A percentile compares a stretch with the other conserved stretches of the same genome.
Conservation (phyloP, 2,888 invertebrate genomes). For the Chironomus riparius region DNA sequence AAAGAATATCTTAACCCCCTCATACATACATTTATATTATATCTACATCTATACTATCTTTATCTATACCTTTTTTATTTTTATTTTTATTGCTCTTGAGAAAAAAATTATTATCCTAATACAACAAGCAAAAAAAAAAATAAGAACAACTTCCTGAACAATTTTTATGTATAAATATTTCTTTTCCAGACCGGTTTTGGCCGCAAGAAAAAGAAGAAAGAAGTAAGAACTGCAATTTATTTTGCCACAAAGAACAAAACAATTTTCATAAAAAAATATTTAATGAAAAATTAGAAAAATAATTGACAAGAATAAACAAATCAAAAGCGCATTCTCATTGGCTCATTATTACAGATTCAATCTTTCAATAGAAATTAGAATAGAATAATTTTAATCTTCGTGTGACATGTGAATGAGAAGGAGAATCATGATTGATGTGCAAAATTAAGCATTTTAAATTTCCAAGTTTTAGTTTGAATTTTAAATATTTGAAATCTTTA, state of each 20-base stretch:
- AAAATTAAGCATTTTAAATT: no score
- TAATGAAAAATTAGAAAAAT: neutral
- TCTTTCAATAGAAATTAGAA: neutral
- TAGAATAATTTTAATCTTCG: neutral
- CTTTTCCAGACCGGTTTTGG: constrained; percentile 80
- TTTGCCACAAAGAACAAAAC: constrained; percentile 43
- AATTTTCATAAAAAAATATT: neutral
- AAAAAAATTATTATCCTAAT: neutral
- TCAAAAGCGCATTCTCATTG: constrained; percentile 16
- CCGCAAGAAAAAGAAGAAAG: constrained; percentile 97
- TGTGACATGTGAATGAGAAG: neutral
- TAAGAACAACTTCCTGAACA: neutral
- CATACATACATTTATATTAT: neutral
- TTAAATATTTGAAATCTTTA: no score
- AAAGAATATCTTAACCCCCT: neutral
- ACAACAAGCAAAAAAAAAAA: neutral
- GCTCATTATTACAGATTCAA: neutral
- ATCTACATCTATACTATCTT: neutral
- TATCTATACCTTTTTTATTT: constrained; percentile 15
- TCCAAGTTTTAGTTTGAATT: no score
- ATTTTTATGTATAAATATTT: constrained; percentile 25
- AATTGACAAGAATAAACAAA: neutral
- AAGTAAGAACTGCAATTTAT: constrained; percentile 68
- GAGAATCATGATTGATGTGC: no score
- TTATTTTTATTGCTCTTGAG: constrained; percentile 10